Evolutionary conservation across 2,113 vertebrate species (phyloP).

Genomic region (Planiliza haematocheilus): DNA sequence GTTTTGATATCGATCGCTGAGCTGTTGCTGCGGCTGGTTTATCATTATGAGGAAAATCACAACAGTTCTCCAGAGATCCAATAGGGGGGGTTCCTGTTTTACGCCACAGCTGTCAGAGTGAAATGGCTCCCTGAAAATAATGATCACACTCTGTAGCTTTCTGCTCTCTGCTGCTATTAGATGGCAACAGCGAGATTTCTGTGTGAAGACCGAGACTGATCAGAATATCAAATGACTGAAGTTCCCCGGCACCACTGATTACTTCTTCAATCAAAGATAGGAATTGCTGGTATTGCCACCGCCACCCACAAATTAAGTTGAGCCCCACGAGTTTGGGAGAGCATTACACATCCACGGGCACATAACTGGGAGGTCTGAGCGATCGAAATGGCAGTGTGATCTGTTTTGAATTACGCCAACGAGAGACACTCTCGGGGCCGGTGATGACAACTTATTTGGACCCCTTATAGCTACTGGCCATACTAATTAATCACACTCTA

Average conservation of each 20-base stretch:
- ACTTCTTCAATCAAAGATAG: constrained; percentile 56
- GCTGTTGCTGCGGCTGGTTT: constrained; percentile 7
- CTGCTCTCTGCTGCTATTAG: constrained; percentile 36
- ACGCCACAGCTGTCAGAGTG: constrained; percentile 13
- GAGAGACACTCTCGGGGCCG: constrained; percentile 36
- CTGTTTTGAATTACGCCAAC: constrained; percentile 47
- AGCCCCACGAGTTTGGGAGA: constrained; percentile 45
- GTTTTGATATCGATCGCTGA: constrained; percentile 7
- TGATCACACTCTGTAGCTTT: constrained; percentile 20
- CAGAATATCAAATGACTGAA: constrained; percentile 56
- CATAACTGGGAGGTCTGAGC: constrained; percentile 31
- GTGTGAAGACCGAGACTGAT: constrained; percentile 42
- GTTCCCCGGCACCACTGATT: constrained; percentile 48
- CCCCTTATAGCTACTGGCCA: constrained; percentile 57
- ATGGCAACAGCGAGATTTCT: constrained; percentile 35
- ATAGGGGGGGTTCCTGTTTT: constrained; percentile 32
- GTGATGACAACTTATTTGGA: constrained; percentile 73
- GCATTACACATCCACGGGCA: constrained; percentile 39
- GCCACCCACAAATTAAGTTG: constrained; percentile 50
- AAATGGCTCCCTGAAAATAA: constrained; percentile 48
- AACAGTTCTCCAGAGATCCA: constrained; percentile 46
- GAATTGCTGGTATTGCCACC: constrained; percentile 16
- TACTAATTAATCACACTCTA: constrained; percentile 74
- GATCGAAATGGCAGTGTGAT: constrained; percentile 45
- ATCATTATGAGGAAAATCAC: constrained; percentile 19